Evolutionary conservation across 2,797 vertebrate genomes (phyloP), one percentile per base, ranked within the genome.

Genomic region (Platyrinchus mystaceus): DNA sequence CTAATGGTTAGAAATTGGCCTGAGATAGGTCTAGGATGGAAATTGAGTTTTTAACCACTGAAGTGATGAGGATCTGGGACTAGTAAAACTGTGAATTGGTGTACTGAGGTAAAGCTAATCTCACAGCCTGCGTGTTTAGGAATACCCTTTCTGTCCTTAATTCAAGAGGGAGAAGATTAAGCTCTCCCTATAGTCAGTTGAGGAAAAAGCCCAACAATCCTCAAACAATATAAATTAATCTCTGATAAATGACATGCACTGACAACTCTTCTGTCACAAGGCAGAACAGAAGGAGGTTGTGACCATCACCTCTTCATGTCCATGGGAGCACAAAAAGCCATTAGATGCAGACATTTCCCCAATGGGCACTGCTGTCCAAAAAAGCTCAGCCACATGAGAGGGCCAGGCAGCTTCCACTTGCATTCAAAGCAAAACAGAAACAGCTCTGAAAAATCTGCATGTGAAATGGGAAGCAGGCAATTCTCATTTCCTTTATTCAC

Each of bases 1-100:
- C 39, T 90, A 94, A 91, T 53, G 4, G 3, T 71, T 91, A 78
- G 84, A 90, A 91, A 93, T 56, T 14, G 6, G 27, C 10, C 41
- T 74, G 53, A 91, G 32, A 75, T 32, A 49, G 30, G 66, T 58
- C 43, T 83, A 62, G 27, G 24, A 20, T 30, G 32, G 49, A 94
- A 88, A 86, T 0, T 27, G 30, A 5, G 7, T 17, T 68, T 92
- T 81, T 81, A 86, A 81, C 15, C 12, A 32, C 22, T 46, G 64
- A 28, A 91, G 12, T 0, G 1, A 68, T 56, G 76, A 87, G 49
- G 18, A 64, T 39, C 37, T 53, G 56, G 71, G 34, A 52, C 10
- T 28, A 83, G 21, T 6, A 89, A 85, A 14, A 41, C 47, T 47
- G 5, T 26, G 36, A 90, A 90, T 58, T 30, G 26, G 39, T 19